Percentiles rank a stretch among this genome's conserved stretches.
Evolutionary conservation across 2,113 vertebrate species (phyloP).

Genomic region (Nothobranchius kuhntae): DNA sequence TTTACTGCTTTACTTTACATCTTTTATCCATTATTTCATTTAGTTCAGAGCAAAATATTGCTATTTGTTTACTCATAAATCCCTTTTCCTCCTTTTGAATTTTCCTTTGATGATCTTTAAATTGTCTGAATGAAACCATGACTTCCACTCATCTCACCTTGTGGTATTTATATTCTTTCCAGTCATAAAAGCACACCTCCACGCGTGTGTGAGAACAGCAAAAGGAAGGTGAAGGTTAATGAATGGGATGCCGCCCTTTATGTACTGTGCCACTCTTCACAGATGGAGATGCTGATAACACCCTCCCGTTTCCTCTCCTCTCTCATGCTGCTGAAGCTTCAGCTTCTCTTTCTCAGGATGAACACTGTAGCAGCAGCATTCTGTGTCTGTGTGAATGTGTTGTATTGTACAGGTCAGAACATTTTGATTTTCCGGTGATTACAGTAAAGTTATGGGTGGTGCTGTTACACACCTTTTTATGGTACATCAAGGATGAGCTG

Average conservation of each 20-base stretch:
- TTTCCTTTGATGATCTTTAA: too few species aligned
- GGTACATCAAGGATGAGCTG: too few species aligned
- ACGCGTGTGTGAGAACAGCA: constrained; percentile 24
- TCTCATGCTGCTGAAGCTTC: constrained; percentile 5
- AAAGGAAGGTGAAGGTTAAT: constrained; percentile 69
- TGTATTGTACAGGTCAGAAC: too few species aligned
- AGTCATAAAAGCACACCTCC: background rate
- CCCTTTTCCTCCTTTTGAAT: too few species aligned
- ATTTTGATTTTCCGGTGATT: too few species aligned
- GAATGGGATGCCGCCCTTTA: constrained; percentile 54
- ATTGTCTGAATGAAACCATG: too few species aligned
- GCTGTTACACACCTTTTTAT: too few species aligned
- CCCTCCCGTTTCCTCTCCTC: constrained; percentile 42
- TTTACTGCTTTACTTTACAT: too few species aligned
- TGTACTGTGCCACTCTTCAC: constrained; percentile 51
- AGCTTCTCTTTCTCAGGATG: background rate
- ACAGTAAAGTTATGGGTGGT: too few species aligned
- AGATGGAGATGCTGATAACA: constrained; percentile 59
- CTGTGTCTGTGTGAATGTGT: background rate
- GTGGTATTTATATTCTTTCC: background rate
- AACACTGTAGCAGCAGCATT: background rate
- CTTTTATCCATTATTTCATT: too few species aligned
- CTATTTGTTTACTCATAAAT: too few species aligned
- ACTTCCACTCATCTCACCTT: constrained; percentile 1
- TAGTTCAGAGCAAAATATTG: too few species aligned